A percentile compares a stretch with the other conserved stretches of the same genome.
These are phyloP conservation scores for Intellagama lesueurii DNA, from an alignment of 2,797 vertebrate species.

Conservation along the genomic window DNA sequence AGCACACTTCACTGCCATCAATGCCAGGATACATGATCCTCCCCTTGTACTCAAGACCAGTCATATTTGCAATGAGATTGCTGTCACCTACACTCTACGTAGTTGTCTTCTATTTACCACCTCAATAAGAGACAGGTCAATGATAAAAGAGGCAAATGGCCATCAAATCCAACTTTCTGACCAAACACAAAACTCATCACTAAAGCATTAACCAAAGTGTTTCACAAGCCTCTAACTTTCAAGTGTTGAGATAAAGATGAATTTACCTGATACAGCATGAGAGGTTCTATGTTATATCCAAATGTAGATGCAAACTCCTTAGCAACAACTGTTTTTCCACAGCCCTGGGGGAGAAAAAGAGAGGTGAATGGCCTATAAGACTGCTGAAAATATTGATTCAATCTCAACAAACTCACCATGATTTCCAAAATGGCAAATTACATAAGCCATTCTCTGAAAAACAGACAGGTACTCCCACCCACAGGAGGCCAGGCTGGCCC, in stretches of 20 bases:
- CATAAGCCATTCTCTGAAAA: background rate
- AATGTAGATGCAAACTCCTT: constrained; percentile 91
- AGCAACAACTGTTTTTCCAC: constrained; percentile 93
- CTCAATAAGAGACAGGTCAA: background rate
- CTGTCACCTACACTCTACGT: background rate
- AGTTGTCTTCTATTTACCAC: background rate
- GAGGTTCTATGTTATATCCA: constrained; percentile 90
- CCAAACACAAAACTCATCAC: background rate
- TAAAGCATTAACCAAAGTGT: background rate
- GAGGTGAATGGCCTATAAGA: background rate
- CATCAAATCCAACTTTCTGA: background rate
- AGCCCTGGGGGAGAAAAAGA: constrained; percentile 82
- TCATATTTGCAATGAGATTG: background rate
- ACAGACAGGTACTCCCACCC: background rate
- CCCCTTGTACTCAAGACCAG: background rate
- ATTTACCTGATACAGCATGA: constrained; percentile 97
- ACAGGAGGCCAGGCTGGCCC: background rate
- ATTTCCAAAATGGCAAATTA: no score
- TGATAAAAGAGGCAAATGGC: background rate
- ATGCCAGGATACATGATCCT: no score
- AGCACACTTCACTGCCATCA: no score
- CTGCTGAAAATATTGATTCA: no score
- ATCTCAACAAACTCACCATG: background rate
- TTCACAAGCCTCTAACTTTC: background rate
- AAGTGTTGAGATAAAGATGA: background rate